Evolutionary conservation across 2,888 invertebrate species (phyloP).

Genomic region (Hesperia comma): DNA sequence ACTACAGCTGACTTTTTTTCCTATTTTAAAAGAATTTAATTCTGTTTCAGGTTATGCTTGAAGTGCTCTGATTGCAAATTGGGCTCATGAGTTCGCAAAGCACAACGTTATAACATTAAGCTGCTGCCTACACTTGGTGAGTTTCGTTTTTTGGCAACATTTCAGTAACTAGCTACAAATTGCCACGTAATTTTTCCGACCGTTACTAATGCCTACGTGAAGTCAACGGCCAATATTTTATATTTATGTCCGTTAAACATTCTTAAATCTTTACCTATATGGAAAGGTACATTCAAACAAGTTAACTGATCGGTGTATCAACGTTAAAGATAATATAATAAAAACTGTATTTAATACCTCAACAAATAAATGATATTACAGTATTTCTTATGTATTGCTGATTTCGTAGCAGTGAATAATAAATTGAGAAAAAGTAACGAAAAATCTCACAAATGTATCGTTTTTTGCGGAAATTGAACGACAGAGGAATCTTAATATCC

Average conservation of each 20-base stretch:
- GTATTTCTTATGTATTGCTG: too few relatives aligned
- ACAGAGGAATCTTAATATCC: constrained; percentile 54
- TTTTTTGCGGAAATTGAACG: constrained; percentile 6
- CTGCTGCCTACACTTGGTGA: constrained; percentile 72
- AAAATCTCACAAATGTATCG: not conserved
- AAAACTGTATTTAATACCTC: too few relatives aligned
- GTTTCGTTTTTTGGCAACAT: constrained; percentile 41
- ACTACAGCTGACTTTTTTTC: not conserved
- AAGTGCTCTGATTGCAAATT: constrained; percentile 47
- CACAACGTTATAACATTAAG: constrained; percentile 73
- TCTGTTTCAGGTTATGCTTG: constrained; percentile 69
- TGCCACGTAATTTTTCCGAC: constrained; percentile 28
- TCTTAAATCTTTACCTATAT: too few relatives aligned
- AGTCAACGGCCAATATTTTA: constrained; percentile 31
- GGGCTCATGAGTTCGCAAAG: constrained; percentile 64
- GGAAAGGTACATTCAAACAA: too few relatives aligned
- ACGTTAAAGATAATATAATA: too few relatives aligned
- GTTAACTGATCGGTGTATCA: too few relatives aligned
- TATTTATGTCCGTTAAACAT: not conserved
- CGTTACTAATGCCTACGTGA: constrained; percentile 2
- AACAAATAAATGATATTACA: too few relatives aligned
- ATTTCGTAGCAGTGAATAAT: too few relatives aligned
- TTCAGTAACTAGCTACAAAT: constrained; percentile 38
- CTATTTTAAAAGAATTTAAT: not conserved
- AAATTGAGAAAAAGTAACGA: too few relatives aligned